These are phyloP conservation scores for Isichthys henryi DNA, from an alignment of 2,113 vertebrate genomes.

Conservation along the genomic window DNA sequence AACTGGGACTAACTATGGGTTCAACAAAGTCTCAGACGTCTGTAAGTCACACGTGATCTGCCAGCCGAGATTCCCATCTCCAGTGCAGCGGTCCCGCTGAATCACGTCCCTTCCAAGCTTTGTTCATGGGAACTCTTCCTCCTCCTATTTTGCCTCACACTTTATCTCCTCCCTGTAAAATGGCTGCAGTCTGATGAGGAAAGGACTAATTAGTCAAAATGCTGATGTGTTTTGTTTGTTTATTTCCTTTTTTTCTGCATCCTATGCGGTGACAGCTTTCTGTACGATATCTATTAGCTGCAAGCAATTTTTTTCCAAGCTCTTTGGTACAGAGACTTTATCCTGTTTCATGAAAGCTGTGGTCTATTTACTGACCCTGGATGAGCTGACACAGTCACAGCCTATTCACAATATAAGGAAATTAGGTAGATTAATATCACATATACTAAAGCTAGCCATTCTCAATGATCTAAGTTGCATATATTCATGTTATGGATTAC, in stretches of 20 bases:
- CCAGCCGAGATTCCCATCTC: background rate
- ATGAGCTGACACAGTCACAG: background rate
- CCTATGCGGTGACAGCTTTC: background rate
- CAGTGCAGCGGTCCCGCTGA: background rate
- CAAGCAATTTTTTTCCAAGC: background rate
- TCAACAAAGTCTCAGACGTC: background rate
- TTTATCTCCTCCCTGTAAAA: background rate
- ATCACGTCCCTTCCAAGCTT: background rate
- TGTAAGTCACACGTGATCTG: background rate
- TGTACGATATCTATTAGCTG: background rate
- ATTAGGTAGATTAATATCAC: background rate
- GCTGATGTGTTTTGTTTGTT: background rate
- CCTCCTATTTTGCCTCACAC: background rate
- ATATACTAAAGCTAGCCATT: background rate
- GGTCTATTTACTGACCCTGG: background rate
- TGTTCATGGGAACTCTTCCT: too few relatives aligned
- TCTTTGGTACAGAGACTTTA: background rate
- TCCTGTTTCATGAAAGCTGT: background rate
- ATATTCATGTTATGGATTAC: background rate
- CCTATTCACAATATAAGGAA: background rate
- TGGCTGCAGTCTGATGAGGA: background rate
- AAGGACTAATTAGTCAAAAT: background rate
- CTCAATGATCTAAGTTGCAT: background rate
- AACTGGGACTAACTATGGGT: background rate
- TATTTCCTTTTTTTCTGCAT: background rate